phyloP scores from a whole-genome alignment of 2,113 vertebrate species.

The Sterna hirundo region DNA sequence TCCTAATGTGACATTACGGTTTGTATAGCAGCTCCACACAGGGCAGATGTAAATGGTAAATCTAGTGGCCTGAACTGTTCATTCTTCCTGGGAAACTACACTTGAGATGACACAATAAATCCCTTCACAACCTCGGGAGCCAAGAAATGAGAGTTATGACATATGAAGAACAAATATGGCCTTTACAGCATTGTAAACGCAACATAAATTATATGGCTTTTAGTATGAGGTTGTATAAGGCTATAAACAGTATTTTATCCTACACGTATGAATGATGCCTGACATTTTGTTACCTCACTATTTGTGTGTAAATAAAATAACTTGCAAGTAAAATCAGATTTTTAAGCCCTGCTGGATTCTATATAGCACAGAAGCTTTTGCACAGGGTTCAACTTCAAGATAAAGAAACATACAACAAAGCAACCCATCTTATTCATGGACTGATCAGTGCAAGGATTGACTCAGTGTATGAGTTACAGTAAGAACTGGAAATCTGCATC shows the following conservation, averaged over 20 bases:
- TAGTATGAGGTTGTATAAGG: conserved; percentile 25
- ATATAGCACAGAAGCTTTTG: background rate
- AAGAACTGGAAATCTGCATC: background rate
- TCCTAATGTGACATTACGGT: background rate
- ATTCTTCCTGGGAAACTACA: conserved; percentile 40
- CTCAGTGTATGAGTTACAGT: background rate
- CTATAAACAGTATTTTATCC: conserved; percentile 49
- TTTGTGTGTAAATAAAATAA: conserved; percentile 44
- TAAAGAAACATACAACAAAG: background rate
- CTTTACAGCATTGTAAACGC: conserved; percentile 5
- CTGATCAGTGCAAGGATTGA: background rate
- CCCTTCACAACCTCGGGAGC: background rate
- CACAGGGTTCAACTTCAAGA: background rate
- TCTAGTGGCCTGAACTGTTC: background rate
- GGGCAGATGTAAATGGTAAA: conserved; percentile 10
- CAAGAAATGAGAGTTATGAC: conserved; percentile 48
- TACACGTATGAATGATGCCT: conserved; percentile 25
- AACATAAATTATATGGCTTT: conserved; percentile 55
- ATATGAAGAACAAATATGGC: conserved; percentile 53
- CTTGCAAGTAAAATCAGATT: background rate
- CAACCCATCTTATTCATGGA: background rate
- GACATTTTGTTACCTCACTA: conserved; percentile 10
- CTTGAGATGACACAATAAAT: conserved; percentile 69
- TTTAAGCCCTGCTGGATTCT: background rate
- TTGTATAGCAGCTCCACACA: background rate